These are phyloP conservation scores for Sycophila texana DNA, from an alignment of 2,888 invertebrate genomes.

Conservation along the genomic window DNA sequence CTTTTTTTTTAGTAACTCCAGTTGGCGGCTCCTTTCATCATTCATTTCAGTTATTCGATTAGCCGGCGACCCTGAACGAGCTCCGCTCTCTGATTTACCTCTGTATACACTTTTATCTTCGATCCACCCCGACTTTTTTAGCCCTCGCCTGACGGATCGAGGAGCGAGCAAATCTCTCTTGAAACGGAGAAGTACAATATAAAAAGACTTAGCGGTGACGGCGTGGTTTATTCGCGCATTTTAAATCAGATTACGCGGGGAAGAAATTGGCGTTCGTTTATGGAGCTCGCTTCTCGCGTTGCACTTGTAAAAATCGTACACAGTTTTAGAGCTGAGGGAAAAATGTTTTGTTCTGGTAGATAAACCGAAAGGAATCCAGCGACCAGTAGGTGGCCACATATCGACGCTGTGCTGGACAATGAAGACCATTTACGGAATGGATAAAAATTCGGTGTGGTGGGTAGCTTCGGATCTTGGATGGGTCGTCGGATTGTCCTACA, in stretches of 20 bases:
- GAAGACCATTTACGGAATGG: constrained; percentile 87
- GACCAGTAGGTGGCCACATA: constrained; percentile 93
- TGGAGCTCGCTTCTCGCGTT: too few relatives aligned
- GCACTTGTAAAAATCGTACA: neutral
- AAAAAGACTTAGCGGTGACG: too few relatives aligned
- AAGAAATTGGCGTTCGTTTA: neutral
- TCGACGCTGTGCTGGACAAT: constrained; percentile 91
- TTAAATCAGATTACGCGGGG: neutral
- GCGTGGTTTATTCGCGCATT: too few relatives aligned
- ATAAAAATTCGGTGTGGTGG: constrained; percentile 91
- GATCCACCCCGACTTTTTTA: too few relatives aligned
- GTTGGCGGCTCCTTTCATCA: neutral
- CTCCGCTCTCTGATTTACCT: too few relatives aligned
- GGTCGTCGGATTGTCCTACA: constrained; percentile 97
- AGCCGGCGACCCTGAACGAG: too few relatives aligned
- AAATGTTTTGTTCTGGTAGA: constrained; percentile 69
- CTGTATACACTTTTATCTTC: too few relatives aligned
- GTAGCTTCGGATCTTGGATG: constrained; percentile 92
- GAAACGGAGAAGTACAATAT: too few relatives aligned
- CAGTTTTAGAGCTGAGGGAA: neutral
- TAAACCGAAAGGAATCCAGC: constrained; percentile 87
- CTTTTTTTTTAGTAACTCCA: neutral
- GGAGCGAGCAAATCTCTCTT: too few relatives aligned
- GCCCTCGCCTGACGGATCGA: too few relatives aligned
- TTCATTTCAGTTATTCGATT: too few relatives aligned